Evolutionary conservation across 2,888 invertebrate species (phyloP).

Genomic region (Trichopoda pennipes): DNA sequence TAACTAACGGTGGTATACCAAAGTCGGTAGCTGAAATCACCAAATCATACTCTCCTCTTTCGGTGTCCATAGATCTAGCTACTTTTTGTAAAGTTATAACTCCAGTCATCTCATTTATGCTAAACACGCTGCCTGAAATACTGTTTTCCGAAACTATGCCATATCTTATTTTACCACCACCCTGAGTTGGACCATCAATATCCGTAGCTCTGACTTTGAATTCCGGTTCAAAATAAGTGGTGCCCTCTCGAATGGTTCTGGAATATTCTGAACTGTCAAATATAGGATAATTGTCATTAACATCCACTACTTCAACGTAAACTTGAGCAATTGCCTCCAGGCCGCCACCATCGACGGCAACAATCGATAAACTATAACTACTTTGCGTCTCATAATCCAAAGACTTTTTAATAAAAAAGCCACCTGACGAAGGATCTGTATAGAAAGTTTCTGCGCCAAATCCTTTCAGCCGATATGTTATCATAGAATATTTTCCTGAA

Average conservation of each 20-base stretch:
- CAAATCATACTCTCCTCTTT: slow-evolving; percentile 87
- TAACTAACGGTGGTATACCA: slow-evolving; percentile 85
- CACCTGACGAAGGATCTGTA: slow-evolving; percentile 86
- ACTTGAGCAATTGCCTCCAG: slow-evolving; percentile 87
- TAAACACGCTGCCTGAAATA: slow-evolving; percentile 84
- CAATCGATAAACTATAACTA: slow-evolving; percentile 89
- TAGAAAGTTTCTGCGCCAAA: slow-evolving; percentile 89
- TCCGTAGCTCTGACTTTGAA: slow-evolving; percentile 90
- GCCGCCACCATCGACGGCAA: slow-evolving; percentile 91
- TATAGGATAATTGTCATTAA: slow-evolving; percentile 89
- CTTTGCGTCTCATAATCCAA: slow-evolving; percentile 91
- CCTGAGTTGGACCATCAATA: slow-evolving; percentile 87
- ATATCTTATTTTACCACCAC: slow-evolving; percentile 86
- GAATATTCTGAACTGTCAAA: slow-evolving; percentile 88
- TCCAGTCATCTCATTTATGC: slow-evolving; percentile 86
- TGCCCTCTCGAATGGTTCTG: slow-evolving; percentile 89
- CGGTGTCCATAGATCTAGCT: slow-evolving; percentile 87
- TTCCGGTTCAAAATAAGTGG: slow-evolving; percentile 89
- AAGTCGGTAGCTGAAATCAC: slow-evolving; percentile 86
- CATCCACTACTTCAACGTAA: slow-evolving; percentile 86
- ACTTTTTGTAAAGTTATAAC: slow-evolving; percentile 85
- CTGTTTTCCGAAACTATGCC: slow-evolving; percentile 86
- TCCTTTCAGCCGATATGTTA: slow-evolving; percentile 88
- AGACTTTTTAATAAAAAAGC: slow-evolving; percentile 84
- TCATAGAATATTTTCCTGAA: slow-evolving; percentile 86